These are phyloP conservation scores for Bergia puertoricense DNA, from an alignment of 92 coral and sea anemone genomes.

Conservation along the genomic window DNA sequence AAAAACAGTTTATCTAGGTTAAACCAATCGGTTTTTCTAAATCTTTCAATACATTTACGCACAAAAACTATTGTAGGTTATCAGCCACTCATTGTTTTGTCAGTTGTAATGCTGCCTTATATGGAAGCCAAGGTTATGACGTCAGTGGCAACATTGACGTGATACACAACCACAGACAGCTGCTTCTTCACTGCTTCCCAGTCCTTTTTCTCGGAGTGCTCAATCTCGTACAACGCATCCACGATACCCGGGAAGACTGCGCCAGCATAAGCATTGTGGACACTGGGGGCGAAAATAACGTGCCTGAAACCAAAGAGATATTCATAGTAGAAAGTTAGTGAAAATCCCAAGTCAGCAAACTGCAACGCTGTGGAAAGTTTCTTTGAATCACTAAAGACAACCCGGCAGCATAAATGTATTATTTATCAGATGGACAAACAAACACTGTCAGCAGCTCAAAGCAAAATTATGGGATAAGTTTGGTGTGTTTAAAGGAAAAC, in stretches of 20 bases:
- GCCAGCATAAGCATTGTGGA: conserved; percentile 67
- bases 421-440: not conserved
- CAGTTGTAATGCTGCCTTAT: conserved; percentile 30
- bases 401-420: not conserved
- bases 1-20: not conserved
- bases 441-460: no score
- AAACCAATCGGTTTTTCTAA: not conserved
- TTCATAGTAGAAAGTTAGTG: not conserved
- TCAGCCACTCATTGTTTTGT: not conserved
- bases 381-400: not conserved
- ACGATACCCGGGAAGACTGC: conserved; percentile 78
- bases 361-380: not conserved
- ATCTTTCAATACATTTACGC: not conserved
- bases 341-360: not conserved
- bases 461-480: no score
- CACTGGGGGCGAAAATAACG: conserved; percentile 75
- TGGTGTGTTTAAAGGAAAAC: no score
- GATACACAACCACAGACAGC: conserved; percentile 59
- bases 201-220: conserved; percentile 49
- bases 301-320: conserved; percentile 51
- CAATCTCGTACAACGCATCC: conserved; percentile 72
- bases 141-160: conserved; percentile 63
- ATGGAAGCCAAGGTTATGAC: conserved; percentile 53
- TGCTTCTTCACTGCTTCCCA: conserved; percentile 74
- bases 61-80: not conserved